Conservation (phyloP, 2,797 vertebrate species). For the Microctenopoma lineatum region DNA sequence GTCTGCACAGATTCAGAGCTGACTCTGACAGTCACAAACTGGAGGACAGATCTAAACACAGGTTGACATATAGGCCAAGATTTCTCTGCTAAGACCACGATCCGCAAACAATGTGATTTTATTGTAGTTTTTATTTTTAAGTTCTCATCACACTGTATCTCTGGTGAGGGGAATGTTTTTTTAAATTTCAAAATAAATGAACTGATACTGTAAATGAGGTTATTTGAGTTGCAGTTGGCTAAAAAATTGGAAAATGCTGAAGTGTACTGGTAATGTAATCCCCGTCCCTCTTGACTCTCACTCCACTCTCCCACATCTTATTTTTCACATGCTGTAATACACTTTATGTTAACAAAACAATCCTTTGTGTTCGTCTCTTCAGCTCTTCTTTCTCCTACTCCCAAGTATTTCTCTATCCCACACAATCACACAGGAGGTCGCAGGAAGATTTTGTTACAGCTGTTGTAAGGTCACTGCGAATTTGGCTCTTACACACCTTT, state of each 20-base stretch:
- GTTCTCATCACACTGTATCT: too few relatives aligned
- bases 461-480: slow-evolving; percentile 1
- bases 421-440: neutral
- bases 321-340: slow-evolving; percentile 26
- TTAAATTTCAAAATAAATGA: neutral
- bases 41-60: slow-evolving; percentile 12
- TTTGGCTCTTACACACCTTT: neutral
- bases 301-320: slow-evolving; percentile 30
- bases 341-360: slow-evolving; percentile 26
- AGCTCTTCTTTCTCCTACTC: slow-evolving; percentile 14
- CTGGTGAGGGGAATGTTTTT: neutral
- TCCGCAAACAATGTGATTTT: neutral
- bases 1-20: slow-evolving; percentile 16
- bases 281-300: neutral
- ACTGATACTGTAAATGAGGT: neutral
- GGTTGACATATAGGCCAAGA: slow-evolving; percentile 29
- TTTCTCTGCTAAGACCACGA: slow-evolving; percentile 21
- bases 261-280: neutral
- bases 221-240: neutral
- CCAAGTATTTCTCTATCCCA: neutral
- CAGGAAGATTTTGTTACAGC: slow-evolving; percentile 47
- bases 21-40: slow-evolving; percentile 37
- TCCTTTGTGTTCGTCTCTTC: slow-evolving; percentile 6
- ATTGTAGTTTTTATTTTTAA: neutral
- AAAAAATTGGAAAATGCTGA: neutral